Base-by-base conservation (phyloP, 2,113 vertebrate species). In the Chaenogobius annularis region DNA sequence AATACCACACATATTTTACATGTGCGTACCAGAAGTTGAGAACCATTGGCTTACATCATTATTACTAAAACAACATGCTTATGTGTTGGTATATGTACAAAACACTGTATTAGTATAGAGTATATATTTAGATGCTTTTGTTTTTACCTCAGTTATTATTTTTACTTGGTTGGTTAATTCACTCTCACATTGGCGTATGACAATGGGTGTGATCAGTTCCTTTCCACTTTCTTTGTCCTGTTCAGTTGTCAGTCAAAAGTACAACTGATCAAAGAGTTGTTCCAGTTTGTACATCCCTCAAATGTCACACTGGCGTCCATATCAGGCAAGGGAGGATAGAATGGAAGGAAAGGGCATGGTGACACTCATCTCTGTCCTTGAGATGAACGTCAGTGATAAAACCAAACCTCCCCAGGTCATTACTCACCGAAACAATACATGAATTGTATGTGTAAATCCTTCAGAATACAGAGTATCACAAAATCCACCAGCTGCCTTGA, bases 171-270 rank as follows among this genome's bases (percentile, higher is more conserved):
- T 19, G 48, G 15, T 52, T 11, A 46, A 46, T 13, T 52, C 17
- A 52, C 15, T 17, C 15, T 52, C 48, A 52, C 48, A 52, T n/a
- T 8, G 5, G 5, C 48, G 8, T n/a, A 7, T 50, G 48, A 5
- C 44, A 50, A 8, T n/a, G 19, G 4, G 8, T 46, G 44, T 46
- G 37, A 40, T 40, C 6, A n/a, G 73, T 88, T 83, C 75, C 70
- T 71, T 59, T 68, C 78, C 14, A 77, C 13, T 55, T 62, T 35
- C 84, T 63, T 40, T n/a, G 40, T 74, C 80, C 74, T 50, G 88
- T 81, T 87, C 70, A 66, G 66, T 52, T 66, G 75, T 58, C 70
- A 66, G 78, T 72, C 74, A 82, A 68, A 76, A 80, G 82, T 87
- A 73, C 69, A 73, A 70, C 69, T 78, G 83, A 87, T 75, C 52